Evolutionary conservation across 2,888 invertebrate species (phyloP), one percentile per base, ranked within the genome.

Genomic region (Rhyacophila evoluta): DNA sequence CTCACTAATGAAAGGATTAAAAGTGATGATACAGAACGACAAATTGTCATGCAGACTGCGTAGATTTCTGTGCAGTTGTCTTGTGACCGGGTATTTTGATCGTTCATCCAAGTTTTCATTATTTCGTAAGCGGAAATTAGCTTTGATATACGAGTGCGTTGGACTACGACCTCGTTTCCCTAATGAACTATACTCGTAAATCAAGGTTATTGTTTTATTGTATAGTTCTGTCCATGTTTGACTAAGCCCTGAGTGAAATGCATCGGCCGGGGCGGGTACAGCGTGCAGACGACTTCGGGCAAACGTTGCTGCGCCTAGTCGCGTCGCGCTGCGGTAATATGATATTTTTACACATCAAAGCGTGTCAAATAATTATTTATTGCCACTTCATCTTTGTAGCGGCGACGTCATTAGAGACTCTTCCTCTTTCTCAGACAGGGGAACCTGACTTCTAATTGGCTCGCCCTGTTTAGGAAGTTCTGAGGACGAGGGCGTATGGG

Each of bases 301-400:
- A 68, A 19, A n/a, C 41, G 74, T 41, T 25, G 25, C 78, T 70
- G 75, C 75, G 75, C 78, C 73, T 15, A 2, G 36, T 11, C 72
- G 55, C 28, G 69, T 37, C 76, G 38, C 37, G 2, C 69, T 74
- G 67, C 41, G 33, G 80, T 78, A 80, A 80, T 72, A 70, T 55
- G 81, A 81, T 81, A 81, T 81, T 81, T 81, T 81, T 80, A 81
- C 81, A 81, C 79, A 81, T 81, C 81, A 81, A 81, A 81, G 79
- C 68, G 81, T 76, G 81, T 81, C 81, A 79, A 81, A 81, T 80
- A 80, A 81, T 81, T 80, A 81, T 81, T 80, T 80, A 81, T 81
- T 78, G 81, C 76, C 67, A 75, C 75, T 74, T 79, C 77, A 77
- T 81, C 81, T 79, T 74, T 77, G 75, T 67, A 71, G 73, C 55